phyloP scores from a whole-genome alignment of 2,797 vertebrate species.

The Setipinna tenuifilis region DNA sequence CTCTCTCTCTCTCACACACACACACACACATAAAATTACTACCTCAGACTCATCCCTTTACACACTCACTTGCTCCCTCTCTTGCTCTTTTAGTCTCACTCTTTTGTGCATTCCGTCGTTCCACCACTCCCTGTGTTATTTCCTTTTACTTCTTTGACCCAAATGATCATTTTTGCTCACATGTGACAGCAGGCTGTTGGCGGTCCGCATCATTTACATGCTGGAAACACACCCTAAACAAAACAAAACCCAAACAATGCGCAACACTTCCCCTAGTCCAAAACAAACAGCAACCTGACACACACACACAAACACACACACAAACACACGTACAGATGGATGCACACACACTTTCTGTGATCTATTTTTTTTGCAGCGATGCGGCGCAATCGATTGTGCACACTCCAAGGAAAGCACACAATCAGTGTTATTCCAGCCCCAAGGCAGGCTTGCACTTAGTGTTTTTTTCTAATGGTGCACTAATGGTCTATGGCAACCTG shows the following conservation, averaged over 20 bases:
- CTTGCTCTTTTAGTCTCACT: not conserved
- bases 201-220: conserved; percentile 46
- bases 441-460: not conserved
- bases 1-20: too few relatives aligned
- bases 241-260: conserved; percentile 37
- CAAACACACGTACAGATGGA: not conserved
- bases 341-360: not conserved
- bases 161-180: not conserved
- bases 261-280: conserved; percentile 44
- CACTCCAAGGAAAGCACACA: conserved; percentile 28
- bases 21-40: not conserved
- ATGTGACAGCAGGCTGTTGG: conserved; percentile 6
- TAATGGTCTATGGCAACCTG: conserved; percentile 10
- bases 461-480: not conserved
- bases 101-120: not conserved
- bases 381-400: not conserved
- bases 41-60: not conserved
- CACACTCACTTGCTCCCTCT: not conserved
- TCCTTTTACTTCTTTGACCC: not conserved
- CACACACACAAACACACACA: conserved; percentile 27
- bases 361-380: not conserved
- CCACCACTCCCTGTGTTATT: not conserved
- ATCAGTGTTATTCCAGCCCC: not conserved
- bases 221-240: conserved; percentile 38
- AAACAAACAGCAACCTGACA: conserved; percentile 58